Conservation (phyloP, 1,140 invertebrate genomes). For the Hermatobates lingyangjiaoensis region DNA sequence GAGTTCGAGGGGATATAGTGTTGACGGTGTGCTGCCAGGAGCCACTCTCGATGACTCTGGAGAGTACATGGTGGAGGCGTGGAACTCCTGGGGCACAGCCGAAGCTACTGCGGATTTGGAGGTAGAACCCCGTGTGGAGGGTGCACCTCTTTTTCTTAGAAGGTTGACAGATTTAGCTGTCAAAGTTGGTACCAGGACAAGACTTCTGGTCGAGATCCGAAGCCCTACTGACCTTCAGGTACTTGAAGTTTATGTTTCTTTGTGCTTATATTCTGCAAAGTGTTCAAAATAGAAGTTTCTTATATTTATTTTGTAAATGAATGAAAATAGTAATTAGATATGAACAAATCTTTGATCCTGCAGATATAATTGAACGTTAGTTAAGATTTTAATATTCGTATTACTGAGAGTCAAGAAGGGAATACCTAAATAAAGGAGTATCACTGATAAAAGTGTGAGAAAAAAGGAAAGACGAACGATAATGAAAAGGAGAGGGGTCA, state of each 20-base stretch:
- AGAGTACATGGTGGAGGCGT: slow-evolving; percentile 34
- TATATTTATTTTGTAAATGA: no score
- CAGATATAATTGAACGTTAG: no score
- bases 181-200: slow-evolving; percentile 64
- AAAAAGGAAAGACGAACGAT: no score
- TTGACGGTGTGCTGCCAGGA: slow-evolving; percentile 29
- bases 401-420: no score
- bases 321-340: no score
- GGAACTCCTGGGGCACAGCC: slow-evolving; percentile 27
- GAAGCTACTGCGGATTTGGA: slow-evolving; percentile 22
- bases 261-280: no score
- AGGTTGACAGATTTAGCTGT: slow-evolving; percentile 58
- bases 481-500: no score
- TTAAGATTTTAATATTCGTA: no score
- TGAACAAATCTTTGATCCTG: no score
- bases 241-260: slow-evolving; percentile 17
- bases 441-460: no score
- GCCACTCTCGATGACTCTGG: slow-evolving; percentile 31
- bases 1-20: slow-evolving; percentile 27
- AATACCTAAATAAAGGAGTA: no score
- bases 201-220: slow-evolving; percentile 62
- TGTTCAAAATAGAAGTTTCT: no score
- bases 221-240: slow-evolving; percentile 60
- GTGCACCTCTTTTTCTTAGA: slow-evolving; percentile 40
- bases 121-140: slow-evolving; percentile 16